Conservation (phyloP, 2,113 vertebrate genomes). For the Lampris megalopsis region DNA sequence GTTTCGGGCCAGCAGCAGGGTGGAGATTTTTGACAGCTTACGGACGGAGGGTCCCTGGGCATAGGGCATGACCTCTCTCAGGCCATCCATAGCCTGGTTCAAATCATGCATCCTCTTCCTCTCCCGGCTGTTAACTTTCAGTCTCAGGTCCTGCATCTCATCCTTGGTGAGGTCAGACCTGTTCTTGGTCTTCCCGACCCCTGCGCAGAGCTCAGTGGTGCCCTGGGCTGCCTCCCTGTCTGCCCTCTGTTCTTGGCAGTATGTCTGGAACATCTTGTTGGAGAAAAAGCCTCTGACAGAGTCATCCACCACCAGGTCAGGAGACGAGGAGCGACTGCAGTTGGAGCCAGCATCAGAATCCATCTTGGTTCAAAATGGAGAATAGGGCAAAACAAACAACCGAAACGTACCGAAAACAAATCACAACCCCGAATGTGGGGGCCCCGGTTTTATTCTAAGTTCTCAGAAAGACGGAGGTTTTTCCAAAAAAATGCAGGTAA, state of each 20-base stretch:
- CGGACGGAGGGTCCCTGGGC: constrained; percentile 87
- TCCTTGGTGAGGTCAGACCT: constrained; percentile 68
- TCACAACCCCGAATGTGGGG: background rate
- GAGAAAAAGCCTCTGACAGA: constrained; percentile 75
- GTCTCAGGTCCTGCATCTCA: constrained; percentile 82
- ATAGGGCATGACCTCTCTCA: constrained; percentile 87
- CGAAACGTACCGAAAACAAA: constrained; percentile 9
- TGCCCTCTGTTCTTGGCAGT: constrained; percentile 61
- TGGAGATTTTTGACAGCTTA: constrained; percentile 88
- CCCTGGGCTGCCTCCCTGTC: constrained; percentile 24
- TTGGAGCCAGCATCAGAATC: constrained; percentile 83
- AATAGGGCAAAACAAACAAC: background rate
- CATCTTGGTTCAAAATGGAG: constrained; percentile 63
- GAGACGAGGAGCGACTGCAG: constrained; percentile 85
- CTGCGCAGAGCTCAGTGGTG: constrained; percentile 27
- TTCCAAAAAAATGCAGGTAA: constrained; percentile 6
- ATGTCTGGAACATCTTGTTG: constrained; percentile 82
- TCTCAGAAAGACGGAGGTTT: background rate
- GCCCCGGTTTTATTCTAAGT: background rate
- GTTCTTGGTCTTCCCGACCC: constrained; percentile 53
- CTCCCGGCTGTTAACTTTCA: constrained; percentile 88
- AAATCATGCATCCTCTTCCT: constrained; percentile 88
- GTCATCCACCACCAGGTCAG: constrained; percentile 82
- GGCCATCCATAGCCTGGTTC: constrained; percentile 88
- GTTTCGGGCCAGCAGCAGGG: constrained; percentile 85